These are phyloP conservation scores for Tapera naevia DNA, from an alignment of 2,797 vertebrate species.

Conservation along the genomic window DNA sequence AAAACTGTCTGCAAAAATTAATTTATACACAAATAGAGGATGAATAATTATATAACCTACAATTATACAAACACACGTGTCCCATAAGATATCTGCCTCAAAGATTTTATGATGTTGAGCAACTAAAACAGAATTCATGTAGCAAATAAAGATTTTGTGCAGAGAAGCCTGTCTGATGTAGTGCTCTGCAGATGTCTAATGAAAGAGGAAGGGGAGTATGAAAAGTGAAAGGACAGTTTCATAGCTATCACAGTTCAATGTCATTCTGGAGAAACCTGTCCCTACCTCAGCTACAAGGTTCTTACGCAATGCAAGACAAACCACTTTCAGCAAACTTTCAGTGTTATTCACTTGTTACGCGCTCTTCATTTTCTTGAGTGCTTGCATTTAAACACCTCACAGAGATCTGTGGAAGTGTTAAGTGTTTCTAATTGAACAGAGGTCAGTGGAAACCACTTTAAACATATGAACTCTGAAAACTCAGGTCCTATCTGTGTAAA, in stretches of 20 bases:
- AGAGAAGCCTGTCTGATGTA: constrained; percentile 14
- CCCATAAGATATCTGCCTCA: constrained; percentile 34
- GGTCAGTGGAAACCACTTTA: not conserved
- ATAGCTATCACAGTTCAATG: not conserved
- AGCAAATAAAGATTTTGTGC: constrained; percentile 35
- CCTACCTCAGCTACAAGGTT: not conserved
- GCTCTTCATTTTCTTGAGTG: not conserved
- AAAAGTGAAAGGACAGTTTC: not conserved
- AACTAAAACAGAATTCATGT: constrained; percentile 37
- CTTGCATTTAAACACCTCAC: not conserved
- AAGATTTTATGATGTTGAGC: constrained; percentile 46
- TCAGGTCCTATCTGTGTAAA: not conserved
- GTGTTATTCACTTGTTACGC: not conserved
- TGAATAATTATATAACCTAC: not conserved
- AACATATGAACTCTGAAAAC: not conserved
- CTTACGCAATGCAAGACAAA: not conserved
- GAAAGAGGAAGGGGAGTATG: not conserved
- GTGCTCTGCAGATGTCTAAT: not conserved
- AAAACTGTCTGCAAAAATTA: not conserved
- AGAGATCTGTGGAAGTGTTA: not conserved
- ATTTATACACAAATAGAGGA: not conserved
- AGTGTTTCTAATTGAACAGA: not conserved
- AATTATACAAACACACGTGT: constrained; percentile 47
- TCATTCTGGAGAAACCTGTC: constrained; percentile 16
- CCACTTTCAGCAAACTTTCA: not conserved